Conservation (phyloP, 2,113 vertebrate species). For the Sporophila hypoxantha region DNA sequence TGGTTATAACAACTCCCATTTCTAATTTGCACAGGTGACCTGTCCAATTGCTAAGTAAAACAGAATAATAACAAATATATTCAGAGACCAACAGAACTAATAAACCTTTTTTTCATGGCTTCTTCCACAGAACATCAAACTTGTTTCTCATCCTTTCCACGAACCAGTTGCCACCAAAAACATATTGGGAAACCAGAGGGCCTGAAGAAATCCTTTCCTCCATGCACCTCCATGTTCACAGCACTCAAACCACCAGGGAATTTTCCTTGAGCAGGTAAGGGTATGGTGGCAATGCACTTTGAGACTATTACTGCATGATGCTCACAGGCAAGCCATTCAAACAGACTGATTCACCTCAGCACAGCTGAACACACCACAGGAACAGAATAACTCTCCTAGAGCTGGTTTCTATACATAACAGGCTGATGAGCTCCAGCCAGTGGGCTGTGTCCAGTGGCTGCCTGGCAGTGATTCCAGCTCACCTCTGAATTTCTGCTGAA, state of each 20-base stretch:
- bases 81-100: not conserved
- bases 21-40: not conserved
- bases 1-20: not conserved
- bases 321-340: not conserved
- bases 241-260: not conserved
- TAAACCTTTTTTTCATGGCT: not conserved
- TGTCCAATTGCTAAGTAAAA: not conserved
- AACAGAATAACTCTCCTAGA: not conserved
- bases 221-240: rapidly evolving
- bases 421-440: not conserved
- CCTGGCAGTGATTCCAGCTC: not conserved
- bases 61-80: not conserved
- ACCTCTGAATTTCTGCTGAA: not conserved
- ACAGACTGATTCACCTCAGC: not conserved
- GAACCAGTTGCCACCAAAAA: not conserved
- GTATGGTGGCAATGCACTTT: not conserved
- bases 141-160: not conserved
- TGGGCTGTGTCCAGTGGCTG: rapidly evolving
- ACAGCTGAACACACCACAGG: not conserved
- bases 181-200: rapidly evolving
- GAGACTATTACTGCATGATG: not conserved
- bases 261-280: not conserved
- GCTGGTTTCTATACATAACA: rapidly evolving
- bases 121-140: not conserved
- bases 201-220: not conserved